Conservation (phyloP, 2,888 invertebrate genomes). For the Sphaerophoria taeniata region DNA sequence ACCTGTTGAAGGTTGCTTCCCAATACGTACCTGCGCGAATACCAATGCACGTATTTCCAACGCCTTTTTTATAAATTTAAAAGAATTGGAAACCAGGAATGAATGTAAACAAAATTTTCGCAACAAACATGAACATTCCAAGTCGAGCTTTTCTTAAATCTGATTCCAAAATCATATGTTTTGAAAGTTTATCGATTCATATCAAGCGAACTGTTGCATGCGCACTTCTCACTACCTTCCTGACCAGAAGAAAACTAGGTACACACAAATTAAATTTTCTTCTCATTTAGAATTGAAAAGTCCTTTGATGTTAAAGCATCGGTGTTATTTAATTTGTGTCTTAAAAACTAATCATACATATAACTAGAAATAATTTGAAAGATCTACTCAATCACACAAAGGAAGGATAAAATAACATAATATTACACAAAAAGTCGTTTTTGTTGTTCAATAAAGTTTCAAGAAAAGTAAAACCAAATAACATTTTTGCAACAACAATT, state of each 20-base stretch:
- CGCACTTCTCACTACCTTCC: constrained; percentile 53
- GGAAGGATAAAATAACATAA: constrained; percentile 33
- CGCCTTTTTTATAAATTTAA: background rate
- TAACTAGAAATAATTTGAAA: constrained; percentile 2
- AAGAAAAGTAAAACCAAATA: constrained; percentile 58
- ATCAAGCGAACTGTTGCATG: constrained; percentile 68
- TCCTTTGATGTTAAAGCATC: constrained; percentile 57
- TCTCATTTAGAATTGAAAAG: constrained; percentile 55
- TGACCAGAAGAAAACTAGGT: constrained; percentile 27
- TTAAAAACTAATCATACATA: constrained; percentile 17
- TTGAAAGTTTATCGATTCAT: constrained; percentile 53
- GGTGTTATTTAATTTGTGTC: constrained; percentile 29
- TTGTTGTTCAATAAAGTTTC: constrained; percentile 45
- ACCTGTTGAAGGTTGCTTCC: constrained; percentile 29
- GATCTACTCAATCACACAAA: constrained; percentile 10
- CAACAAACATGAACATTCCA: background rate
- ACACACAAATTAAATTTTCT: constrained; percentile 68
- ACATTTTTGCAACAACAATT: background rate
- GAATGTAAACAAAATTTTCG: constrained; percentile 33
- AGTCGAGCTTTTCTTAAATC: background rate
- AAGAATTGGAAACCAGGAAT: constrained; percentile 16
- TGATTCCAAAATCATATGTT: constrained; percentile 59
- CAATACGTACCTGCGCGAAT: constrained; percentile 5
- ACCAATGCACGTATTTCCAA: background rate
- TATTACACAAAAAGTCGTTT: constrained; percentile 45